Evolutionary conservation across 2,113 vertebrate species (phyloP).

Genomic region (Sterrhoptilus dennistouni): DNA sequence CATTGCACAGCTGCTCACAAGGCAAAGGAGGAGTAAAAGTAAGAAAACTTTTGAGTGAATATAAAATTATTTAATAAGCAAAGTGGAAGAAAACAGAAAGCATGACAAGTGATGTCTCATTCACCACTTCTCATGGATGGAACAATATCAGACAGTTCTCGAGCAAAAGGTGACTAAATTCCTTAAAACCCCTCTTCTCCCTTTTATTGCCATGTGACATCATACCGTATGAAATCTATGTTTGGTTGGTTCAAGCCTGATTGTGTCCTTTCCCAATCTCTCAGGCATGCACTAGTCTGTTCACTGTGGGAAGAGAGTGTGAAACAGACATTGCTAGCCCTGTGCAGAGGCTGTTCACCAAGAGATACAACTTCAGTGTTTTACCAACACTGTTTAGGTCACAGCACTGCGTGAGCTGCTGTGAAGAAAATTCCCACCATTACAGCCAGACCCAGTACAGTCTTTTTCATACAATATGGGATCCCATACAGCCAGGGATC

Average conservation of each 20-base stretch:
- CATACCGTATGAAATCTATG: background rate
- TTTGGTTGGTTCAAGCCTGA: background rate
- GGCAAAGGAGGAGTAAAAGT: background rate
- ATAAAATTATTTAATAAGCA: background rate
- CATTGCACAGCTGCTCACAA: accelerated
- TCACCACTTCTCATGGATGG: background rate
- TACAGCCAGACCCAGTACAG: background rate
- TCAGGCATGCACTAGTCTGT: accelerated
- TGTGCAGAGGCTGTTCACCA: background rate
- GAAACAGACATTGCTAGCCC: background rate
- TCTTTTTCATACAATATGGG: accelerated
- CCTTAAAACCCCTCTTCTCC: background rate
- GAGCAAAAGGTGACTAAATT: background rate
- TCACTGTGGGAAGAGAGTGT: background rate
- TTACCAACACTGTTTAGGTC: background rate
- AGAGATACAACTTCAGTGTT: background rate
- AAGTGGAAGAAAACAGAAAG: background rate
- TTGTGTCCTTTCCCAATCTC: background rate
- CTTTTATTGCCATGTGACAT: background rate
- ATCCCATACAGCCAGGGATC: background rate
- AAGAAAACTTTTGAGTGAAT: background rate
- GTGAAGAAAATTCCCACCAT: background rate
- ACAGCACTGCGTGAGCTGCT: background rate
- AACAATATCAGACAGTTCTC: background rate
- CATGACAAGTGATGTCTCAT: accelerated